These are phyloP conservation scores for Leptinotarsa peninsularis DNA, from an alignment of 2,888 invertebrate species.

Conservation along the genomic window DNA sequence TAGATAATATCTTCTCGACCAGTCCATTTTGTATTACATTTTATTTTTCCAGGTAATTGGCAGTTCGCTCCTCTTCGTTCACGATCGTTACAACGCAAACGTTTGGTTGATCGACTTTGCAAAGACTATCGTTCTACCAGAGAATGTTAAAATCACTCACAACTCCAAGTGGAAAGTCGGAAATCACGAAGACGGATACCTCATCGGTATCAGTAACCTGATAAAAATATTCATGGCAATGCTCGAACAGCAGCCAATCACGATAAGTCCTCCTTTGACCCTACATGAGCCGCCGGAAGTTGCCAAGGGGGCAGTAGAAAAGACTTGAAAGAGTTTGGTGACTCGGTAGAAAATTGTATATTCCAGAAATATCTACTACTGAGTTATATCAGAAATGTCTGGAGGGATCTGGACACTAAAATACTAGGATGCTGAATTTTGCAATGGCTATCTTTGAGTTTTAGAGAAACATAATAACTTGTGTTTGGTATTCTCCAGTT, in stretches of 20 bases:
- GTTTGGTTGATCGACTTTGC: conserved; percentile 99
- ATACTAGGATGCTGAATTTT: background rate
- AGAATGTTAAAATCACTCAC: conserved; percentile 81
- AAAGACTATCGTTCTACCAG: conserved; percentile 88
- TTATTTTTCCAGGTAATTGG: conserved; percentile 79
- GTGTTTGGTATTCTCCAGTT: background rate
- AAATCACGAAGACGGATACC: conserved; percentile 96
- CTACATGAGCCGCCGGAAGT: conserved; percentile 57
- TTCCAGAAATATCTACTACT: background rate
- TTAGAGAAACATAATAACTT: background rate
- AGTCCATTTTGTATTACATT: too few relatives aligned
- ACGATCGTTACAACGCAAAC: conserved; percentile 88
- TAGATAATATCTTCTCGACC: background rate
- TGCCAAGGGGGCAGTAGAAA: conserved; percentile 37
- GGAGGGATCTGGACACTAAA: too few relatives aligned
- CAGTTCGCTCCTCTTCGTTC: conserved; percentile 94
- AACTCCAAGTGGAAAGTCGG: conserved; percentile 90
- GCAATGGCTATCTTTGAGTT: background rate
- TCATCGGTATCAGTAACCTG: conserved; percentile 91
- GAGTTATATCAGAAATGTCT: background rate
- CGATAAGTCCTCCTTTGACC: conserved; percentile 60
- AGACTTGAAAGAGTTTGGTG: conserved; percentile 38
- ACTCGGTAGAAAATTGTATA: background rate
- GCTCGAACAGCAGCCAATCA: conserved; percentile 64
- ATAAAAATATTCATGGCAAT: conserved; percentile 85